These are phyloP conservation scores for Sander vitreus DNA, from an alignment of 2,113 vertebrate genomes.

Conservation along the genomic window DNA sequence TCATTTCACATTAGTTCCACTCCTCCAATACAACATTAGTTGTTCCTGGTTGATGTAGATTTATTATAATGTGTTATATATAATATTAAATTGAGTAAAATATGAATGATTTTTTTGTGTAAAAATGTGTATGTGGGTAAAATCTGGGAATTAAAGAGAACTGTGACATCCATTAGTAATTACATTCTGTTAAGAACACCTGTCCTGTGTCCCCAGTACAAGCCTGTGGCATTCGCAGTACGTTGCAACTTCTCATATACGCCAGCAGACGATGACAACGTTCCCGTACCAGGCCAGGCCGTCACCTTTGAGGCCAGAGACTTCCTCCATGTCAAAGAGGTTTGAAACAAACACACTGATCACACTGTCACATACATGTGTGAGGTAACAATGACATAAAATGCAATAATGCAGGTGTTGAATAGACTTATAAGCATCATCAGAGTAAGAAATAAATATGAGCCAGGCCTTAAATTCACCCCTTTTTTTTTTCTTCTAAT, in stretches of 20 bases:
- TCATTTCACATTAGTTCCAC: not conserved
- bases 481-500: not conserved
- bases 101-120: not conserved
- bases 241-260: constrained; percentile 97
- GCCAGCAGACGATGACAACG: constrained; percentile 95
- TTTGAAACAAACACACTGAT: constrained; percentile 73
- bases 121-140: not conserved
- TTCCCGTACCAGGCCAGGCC: constrained; percentile 95
- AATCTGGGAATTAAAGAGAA: not conserved
- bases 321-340: constrained; percentile 99
- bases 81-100: not conserved
- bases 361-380: not conserved
- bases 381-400: not conserved
- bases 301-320: constrained; percentile 97
- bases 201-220: constrained; percentile 86
- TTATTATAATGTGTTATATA: not conserved
- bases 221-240: constrained; percentile 98
- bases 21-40: not conserved
- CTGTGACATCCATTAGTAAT: not conserved
- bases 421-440: not conserved
- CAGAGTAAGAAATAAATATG: not conserved
- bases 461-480: not conserved
- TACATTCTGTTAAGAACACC: not conserved
- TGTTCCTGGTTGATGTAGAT: not conserved
- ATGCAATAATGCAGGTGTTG: not conserved